A percentile compares a stretch with the other conserved stretches of the same genome.
Conservation (phyloP, 2,113 vertebrate genomes). For the Oryctolagus cuniculus region DNA sequence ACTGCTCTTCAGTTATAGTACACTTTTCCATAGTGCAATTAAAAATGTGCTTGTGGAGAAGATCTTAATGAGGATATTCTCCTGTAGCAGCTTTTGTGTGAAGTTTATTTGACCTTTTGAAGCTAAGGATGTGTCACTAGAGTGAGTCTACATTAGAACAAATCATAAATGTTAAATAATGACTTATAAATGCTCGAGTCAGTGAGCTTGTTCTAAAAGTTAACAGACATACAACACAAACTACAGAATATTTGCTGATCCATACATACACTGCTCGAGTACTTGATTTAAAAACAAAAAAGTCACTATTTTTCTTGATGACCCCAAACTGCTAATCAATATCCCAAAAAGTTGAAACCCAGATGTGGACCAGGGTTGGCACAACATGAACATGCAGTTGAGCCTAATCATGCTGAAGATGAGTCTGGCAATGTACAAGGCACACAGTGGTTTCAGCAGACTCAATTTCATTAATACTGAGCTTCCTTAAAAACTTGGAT, state of each 20-base stretch:
- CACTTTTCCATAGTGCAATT: too few relatives aligned
- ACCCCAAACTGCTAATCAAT: neutral
- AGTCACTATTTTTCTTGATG: neutral
- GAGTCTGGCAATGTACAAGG: neutral
- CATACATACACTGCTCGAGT: neutral
- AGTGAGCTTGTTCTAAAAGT: neutral
- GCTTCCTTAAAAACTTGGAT: neutral
- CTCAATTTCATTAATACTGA: neutral
- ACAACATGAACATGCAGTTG: neutral
- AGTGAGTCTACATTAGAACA: too few relatives aligned
- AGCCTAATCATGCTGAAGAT: neutral
- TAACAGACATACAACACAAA: neutral
- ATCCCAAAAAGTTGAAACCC: neutral
- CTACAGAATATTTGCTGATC: neutral
- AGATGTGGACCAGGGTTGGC: accelerated
- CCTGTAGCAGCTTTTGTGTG: too few relatives aligned
- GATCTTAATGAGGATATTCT: too few relatives aligned
- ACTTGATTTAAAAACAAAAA: neutral
- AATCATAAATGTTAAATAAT: neutral
- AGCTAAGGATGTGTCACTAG: too few relatives aligned
- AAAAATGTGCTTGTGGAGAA: too few relatives aligned
- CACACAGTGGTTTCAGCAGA: neutral
- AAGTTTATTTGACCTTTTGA: too few relatives aligned
- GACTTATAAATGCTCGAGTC: neutral
- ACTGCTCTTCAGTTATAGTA: too few relatives aligned